These are phyloP conservation scores for Pantherophis vulpinus DNA, from an alignment of 2,797 vertebrate genomes.

Conservation along the genomic window DNA sequence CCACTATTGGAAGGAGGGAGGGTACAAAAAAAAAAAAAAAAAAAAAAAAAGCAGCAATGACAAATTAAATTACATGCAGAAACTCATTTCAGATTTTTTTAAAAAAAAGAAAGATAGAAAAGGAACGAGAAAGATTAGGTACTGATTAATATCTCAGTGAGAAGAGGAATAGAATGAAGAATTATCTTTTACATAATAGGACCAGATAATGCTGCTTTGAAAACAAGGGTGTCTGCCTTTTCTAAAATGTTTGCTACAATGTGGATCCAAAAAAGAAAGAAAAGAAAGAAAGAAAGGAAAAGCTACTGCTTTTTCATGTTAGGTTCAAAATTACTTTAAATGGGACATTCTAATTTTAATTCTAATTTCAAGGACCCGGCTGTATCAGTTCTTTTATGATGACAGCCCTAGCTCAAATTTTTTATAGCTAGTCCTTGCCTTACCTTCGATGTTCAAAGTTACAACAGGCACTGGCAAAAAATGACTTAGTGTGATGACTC, in stretches of 20 bases:
- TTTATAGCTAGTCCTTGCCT: not conserved
- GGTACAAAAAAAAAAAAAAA: too few relatives aligned
- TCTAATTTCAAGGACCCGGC: not conserved
- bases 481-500: not conserved
- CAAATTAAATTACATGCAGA: conserved; percentile 3
- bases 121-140: not conserved
- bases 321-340: not conserved
- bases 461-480: not conserved
- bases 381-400: not conserved
- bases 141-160: not conserved
- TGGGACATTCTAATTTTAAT: not conserved
- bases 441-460: not conserved
- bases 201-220: not conserved
- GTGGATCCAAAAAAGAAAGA: not conserved
- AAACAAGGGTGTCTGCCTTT: not conserved
- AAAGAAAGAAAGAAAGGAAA: not conserved
- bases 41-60: not conserved
- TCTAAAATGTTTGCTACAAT: not conserved
- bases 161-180: not conserved
- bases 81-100: not conserved
- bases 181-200: not conserved
- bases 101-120: not conserved
- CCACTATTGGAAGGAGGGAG: not conserved
- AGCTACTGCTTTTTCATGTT: not conserved
- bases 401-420: not conserved